phyloP scores from a whole-genome alignment of 2,113 vertebrate genomes.

The Terrapene triunguis region DNA sequence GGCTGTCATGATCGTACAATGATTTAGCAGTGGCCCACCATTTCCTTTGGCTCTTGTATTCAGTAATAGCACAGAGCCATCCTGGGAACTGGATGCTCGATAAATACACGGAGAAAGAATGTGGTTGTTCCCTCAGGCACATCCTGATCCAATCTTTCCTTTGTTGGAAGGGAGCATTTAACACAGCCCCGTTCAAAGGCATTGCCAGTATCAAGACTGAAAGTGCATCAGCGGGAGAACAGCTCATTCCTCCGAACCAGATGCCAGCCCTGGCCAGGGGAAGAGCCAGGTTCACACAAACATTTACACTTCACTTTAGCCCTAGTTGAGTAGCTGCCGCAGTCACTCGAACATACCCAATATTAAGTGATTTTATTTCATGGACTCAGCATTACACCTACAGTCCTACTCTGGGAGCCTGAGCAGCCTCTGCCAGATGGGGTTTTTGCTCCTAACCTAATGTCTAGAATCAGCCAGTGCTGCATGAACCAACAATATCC shows the following conservation, averaged over 20 bases:
- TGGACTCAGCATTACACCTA: background rate
- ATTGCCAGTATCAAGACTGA: rapidly evolving
- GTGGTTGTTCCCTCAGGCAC: rapidly evolving
- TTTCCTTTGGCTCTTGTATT: background rate
- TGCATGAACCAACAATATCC: background rate
- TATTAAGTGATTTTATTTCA: background rate
- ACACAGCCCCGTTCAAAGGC: background rate
- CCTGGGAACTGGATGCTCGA: background rate
- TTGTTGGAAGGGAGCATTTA: rapidly evolving
- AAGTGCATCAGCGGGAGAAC: background rate
- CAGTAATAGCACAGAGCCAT: background rate
- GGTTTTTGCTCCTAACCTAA: rapidly evolving
- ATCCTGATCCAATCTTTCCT: background rate
- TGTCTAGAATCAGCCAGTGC: background rate
- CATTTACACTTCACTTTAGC: background rate
- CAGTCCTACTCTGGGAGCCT: background rate
- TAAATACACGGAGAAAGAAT: background rate
- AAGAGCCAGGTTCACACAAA: background rate
- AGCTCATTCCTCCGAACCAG: background rate
- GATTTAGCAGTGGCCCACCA: background rate
- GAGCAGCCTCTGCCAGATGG: rapidly evolving
- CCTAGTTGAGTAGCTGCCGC: rapidly evolving
- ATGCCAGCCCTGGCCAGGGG: background rate
- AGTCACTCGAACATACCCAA: background rate
- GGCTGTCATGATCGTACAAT: background rate